Percentiles rank a stretch among this genome's conserved stretches.
Conservation (phyloP, 2,113 vertebrate species). For the Ceuthmochares aereus region DNA sequence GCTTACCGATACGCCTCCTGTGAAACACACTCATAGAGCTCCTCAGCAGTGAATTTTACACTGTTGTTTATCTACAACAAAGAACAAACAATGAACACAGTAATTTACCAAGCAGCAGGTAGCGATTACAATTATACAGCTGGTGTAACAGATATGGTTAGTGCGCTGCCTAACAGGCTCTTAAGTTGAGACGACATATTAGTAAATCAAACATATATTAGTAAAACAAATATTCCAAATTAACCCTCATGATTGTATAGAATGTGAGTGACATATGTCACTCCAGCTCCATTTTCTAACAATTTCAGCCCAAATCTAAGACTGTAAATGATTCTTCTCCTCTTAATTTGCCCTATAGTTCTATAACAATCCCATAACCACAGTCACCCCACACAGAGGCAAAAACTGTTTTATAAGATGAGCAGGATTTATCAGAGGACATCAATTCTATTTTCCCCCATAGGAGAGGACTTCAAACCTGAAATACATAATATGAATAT, state of each 20-base stretch:
- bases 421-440: no score
- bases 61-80: conserved; percentile 80
- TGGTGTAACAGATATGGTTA: neutral
- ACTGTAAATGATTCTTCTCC: neutral
- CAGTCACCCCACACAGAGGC: neutral
- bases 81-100: neutral
- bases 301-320: neutral
- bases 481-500: neutral
- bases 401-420: neutral
- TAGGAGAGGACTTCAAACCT: neutral
- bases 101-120: neutral
- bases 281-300: neutral
- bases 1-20: conserved; percentile 86
- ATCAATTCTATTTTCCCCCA: neutral
- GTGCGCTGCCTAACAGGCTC: neutral
- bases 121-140: neutral
- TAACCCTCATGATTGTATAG: no score
- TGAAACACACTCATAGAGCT: conserved; percentile 87
- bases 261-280: neutral
- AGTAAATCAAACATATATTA: neutral
- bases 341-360: neutral
- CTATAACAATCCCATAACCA: neutral
- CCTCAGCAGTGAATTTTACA: conserved; percentile 80
- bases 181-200: neutral
- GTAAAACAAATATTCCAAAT: neutral